Evolutionary conservation across 1,140 invertebrate species (phyloP).

Genomic region (Plectrocnemia conspersa): DNA sequence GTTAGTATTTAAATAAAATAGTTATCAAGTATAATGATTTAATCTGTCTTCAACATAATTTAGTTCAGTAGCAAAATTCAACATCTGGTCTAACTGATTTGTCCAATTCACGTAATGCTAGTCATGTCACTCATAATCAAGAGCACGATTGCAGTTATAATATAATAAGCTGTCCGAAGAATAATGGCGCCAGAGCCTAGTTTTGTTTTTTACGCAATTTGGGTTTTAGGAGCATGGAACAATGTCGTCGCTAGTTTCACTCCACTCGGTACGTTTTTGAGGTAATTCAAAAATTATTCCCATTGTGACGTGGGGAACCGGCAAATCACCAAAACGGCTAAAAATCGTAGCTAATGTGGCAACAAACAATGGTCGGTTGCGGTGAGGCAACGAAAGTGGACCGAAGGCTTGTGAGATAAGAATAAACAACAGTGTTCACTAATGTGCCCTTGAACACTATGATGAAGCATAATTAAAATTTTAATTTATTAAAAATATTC

Average conservation of each 20-base stretch:
- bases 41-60: no score
- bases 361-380: constrained; percentile 17
- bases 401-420: constrained; percentile 1
- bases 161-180: background rate
- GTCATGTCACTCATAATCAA: no score
- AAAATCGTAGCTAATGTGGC: constrained; percentile 14
- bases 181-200: constrained; percentile 3
- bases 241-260: constrained; percentile 12
- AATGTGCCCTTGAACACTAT: no score
- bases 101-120: no score
- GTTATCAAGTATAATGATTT: no score
- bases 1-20: no score
- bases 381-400: constrained; percentile 13
- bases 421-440: no score
- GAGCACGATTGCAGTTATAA: no score
- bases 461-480: no score
- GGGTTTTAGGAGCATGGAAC: constrained; percentile 16
- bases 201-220: constrained; percentile 23
- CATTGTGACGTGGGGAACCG: constrained; percentile 2
- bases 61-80: no score
- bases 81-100: no score
- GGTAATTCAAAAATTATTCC: constrained; percentile 19
- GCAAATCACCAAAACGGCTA: background rate
- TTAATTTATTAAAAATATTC: no score
- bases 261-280: constrained; percentile 10